A percentile compares a stretch with the other conserved stretches of the same genome.
Conservation (phyloP, 2,888 invertebrate genomes). For the Coremacera marginata region DNA sequence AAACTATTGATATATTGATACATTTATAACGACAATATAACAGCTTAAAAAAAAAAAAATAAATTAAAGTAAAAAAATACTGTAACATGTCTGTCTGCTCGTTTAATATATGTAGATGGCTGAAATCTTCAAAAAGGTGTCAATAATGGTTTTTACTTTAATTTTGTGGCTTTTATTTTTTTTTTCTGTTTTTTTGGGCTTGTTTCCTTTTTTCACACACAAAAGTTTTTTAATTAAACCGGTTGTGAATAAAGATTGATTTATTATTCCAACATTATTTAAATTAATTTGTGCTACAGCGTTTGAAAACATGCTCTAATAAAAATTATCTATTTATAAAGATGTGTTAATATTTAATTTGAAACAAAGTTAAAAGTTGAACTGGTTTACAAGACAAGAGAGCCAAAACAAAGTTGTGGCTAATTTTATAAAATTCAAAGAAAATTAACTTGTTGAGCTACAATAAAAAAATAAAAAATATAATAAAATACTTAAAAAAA, state of each 20-base stretch:
- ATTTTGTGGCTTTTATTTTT: neutral
- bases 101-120: no score
- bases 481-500: no score
- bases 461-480: no score
- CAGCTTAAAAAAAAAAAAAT: neutral
- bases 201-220: neutral
- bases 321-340: conserved; percentile 13
- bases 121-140: neutral
- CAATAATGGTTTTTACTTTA: neutral
- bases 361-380: neutral
- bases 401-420: no score
- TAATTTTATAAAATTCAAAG: no score
- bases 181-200: neutral
- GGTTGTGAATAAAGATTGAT: conserved; percentile 3
- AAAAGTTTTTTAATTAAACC: conserved; percentile 22
- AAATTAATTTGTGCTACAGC: neutral
- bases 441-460: no score
- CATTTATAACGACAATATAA: no score
- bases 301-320: neutral
- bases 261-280: conserved; percentile 7
- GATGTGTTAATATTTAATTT: neutral
- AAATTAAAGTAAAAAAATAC: no score
- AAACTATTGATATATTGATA: no score
- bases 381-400: no score
- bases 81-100: neutral